A percentile compares a stretch with the other conserved stretches of the same genome.
Evolutionary conservation across 2,888 invertebrate genomes (phyloP).

Genomic region (Netelia virgata): DNA sequence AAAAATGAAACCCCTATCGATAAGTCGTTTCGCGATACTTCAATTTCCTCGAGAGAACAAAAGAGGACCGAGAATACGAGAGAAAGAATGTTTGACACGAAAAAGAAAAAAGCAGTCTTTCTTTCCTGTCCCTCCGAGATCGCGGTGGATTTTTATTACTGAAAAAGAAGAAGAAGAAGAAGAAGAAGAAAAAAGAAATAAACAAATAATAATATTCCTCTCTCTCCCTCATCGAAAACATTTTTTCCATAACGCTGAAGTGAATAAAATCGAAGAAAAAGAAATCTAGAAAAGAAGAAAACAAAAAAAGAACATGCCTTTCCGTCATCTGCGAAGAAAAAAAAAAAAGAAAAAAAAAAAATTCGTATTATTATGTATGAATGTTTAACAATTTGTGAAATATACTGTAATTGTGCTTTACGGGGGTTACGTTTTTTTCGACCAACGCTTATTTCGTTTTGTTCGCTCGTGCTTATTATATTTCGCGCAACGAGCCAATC

Average conservation of each 20-base stretch:
- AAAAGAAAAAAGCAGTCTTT: constrained; percentile 8
- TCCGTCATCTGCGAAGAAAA: constrained; percentile 70
- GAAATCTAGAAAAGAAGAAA: constrained; percentile 25
- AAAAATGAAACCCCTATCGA: constrained; percentile 33
- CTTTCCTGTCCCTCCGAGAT: constrained; percentile 34
- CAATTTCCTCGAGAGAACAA: constrained; percentile 52
- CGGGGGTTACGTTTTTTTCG: constrained; percentile 70
- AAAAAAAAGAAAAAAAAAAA: constrained; percentile 62
- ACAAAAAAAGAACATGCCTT: constrained; percentile 54
- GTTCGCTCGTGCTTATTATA: neutral
- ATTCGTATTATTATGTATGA: constrained; percentile 84
- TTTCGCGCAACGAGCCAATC: neutral
- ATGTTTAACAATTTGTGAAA: constrained; percentile 85
- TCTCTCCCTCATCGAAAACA: constrained; percentile 42
- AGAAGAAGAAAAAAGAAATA: neutral
- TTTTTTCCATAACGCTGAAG: constrained; percentile 61
- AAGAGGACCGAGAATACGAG: constrained; percentile 14
- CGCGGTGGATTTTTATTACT: constrained; percentile 56
- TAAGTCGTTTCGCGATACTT: constrained; percentile 55
- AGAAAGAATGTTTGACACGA: constrained; percentile 16
- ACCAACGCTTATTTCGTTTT: constrained; percentile 25
- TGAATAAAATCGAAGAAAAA: constrained; percentile 50
- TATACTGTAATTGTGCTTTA: constrained; percentile 86
- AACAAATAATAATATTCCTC: constrained; percentile 54
- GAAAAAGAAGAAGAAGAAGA: neutral